Conservation (phyloP, 2,113 vertebrate genomes). For the Ahaetulla prasina region DNA sequence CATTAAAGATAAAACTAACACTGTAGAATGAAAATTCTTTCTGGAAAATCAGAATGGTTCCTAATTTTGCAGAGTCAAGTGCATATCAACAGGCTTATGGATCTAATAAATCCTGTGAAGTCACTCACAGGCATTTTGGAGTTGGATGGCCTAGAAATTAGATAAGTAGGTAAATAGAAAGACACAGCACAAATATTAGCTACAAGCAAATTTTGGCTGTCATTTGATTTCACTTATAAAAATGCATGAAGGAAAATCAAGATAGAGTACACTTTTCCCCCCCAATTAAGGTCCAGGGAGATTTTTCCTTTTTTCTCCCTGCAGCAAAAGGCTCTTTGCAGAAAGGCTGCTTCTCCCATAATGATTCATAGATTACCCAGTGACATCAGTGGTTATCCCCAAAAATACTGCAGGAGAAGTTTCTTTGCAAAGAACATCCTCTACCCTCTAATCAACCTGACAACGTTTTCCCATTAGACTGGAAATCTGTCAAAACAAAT, state of each 20-base stretch:
- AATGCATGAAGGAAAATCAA: background rate
- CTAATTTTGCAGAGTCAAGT: background rate
- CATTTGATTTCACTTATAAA: background rate
- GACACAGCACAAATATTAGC: background rate
- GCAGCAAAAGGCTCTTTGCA: background rate
- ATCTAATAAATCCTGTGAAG: background rate
- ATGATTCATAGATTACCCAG: background rate
- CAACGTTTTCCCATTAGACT: background rate
- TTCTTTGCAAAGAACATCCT: background rate
- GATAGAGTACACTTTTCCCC: background rate
- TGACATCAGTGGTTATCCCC: background rate
- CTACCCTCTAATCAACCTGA: background rate
- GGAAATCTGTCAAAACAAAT: background rate
- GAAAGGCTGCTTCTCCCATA: background rate
- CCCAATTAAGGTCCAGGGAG: background rate
- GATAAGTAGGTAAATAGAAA: background rate
- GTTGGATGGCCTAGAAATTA: background rate
- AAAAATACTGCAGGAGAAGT: background rate
- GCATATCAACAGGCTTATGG: background rate
- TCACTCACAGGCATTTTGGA: background rate
- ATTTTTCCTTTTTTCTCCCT: background rate
- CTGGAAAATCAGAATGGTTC: background rate
- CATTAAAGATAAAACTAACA: background rate
- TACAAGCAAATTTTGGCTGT: background rate
- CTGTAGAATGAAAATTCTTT: background rate